Evolutionary conservation across 2,888 invertebrate genomes (phyloP).

Genomic region (Salticus scenicus): DNA sequence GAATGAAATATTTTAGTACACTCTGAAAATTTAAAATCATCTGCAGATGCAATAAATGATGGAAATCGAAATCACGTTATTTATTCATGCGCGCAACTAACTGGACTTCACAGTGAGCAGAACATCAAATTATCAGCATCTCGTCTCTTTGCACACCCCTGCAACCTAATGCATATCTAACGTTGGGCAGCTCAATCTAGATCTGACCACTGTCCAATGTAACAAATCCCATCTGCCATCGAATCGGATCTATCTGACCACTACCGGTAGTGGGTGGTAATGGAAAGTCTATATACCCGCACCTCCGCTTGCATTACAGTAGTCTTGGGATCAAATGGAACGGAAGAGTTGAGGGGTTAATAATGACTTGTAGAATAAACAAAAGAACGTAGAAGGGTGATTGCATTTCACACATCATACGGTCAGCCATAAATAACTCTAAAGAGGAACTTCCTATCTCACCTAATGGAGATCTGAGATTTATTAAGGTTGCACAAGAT

Average conservation of each 20-base stretch:
- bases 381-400: neutral
- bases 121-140: neutral
- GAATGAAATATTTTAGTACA: no score
- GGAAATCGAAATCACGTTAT: no score
- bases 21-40: no score
- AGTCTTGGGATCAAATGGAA: conserved; percentile 3
- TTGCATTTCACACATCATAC: neutral
- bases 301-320: neutral
- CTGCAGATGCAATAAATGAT: no score
- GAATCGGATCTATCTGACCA: neutral
- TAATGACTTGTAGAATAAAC: neutral
- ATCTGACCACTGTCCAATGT: neutral
- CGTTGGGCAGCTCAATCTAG: neutral
- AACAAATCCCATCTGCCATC: conserved; percentile 4
- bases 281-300: neutral
- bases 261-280: neutral
- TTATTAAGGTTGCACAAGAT: neutral
- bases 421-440: neutral
- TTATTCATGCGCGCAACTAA: neutral
- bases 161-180: neutral
- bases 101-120: neutral
- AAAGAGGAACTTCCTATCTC: neutral
- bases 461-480: neutral
- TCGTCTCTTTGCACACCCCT: neutral
- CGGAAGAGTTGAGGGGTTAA: conserved; percentile 13